phyloP scores from a whole-genome alignment of 2,888 invertebrate genomes.

The Aleiodes testaceus region DNA sequence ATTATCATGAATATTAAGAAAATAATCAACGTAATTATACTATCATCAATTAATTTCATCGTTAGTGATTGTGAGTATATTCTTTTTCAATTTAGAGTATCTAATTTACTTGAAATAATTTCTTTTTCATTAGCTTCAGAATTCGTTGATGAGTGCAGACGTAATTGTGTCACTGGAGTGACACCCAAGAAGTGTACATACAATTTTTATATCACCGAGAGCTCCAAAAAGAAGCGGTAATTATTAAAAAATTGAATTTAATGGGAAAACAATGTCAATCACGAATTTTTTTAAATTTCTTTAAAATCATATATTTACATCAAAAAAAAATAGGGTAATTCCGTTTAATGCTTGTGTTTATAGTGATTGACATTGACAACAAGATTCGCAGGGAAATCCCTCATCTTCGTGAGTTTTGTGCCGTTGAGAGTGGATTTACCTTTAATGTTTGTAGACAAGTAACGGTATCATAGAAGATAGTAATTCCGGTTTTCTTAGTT shows the following conservation, averaged over 20 bases:
- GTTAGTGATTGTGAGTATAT: slow-evolving; percentile 5
- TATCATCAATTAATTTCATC: neutral
- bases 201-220: slow-evolving; percentile 56
- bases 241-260: slow-evolving; percentile 25
- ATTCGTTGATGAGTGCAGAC: slow-evolving; percentile 53
- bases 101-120: neutral
- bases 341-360: neutral
- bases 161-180: slow-evolving; percentile 53
- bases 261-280: too few species aligned
- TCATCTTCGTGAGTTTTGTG: slow-evolving; percentile 10
- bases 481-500: too few species aligned
- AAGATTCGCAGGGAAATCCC: neutral
- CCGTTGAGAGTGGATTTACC: neutral
- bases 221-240: slow-evolving; percentile 51
- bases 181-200: slow-evolving; percentile 56
- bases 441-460: too few species aligned
- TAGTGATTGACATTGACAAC: neutral
- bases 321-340: neutral
- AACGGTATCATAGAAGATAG: too few species aligned
- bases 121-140: neutral
- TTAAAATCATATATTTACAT: too few species aligned
- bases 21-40: neutral
- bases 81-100: neutral
- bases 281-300: too few species aligned
- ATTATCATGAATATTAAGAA: neutral